Percentiles rank a stretch among this genome's conserved stretches.
Conservation (phyloP, 2,113 vertebrate species). For the Apodemus sylvaticus region DNA sequence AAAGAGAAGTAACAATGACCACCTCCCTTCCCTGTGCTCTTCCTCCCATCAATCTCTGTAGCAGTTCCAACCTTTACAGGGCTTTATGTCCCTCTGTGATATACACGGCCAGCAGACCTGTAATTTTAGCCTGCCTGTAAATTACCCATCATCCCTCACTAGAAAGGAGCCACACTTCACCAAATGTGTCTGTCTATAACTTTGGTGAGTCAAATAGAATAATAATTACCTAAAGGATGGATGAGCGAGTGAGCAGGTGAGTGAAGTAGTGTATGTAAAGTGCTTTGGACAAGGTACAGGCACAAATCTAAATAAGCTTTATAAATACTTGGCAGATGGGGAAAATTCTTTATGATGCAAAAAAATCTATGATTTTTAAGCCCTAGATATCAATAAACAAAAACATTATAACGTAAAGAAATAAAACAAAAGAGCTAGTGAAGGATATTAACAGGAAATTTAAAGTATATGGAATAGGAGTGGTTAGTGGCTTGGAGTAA, state of each 20-base stretch:
- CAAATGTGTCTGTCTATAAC: background rate
- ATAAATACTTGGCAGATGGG: background rate
- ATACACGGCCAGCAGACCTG: background rate
- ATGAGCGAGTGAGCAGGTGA: background rate
- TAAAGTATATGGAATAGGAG: background rate
- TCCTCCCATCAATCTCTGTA: no score
- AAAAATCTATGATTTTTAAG: background rate
- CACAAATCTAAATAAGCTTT: background rate
- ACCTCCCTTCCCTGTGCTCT: background rate
- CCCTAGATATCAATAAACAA: background rate
- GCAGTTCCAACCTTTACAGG: fast-evolving
- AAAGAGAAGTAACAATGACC: background rate
- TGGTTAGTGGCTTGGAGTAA: background rate
- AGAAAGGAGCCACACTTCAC: background rate
- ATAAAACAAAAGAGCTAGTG: background rate
- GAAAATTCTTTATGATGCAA: background rate
- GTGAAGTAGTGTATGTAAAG: background rate
- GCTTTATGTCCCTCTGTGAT: background rate
- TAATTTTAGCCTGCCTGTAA: background rate
- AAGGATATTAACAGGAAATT: background rate
- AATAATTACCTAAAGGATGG: background rate
- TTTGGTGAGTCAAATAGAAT: background rate
- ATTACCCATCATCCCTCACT: background rate
- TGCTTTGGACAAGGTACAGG: background rate
- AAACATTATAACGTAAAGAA: background rate